Percentiles rank a stretch among this genome's conserved stretches.
Evolutionary conservation across 2,113 vertebrate species (phyloP).

Genomic region (Macquaria australasica): DNA sequence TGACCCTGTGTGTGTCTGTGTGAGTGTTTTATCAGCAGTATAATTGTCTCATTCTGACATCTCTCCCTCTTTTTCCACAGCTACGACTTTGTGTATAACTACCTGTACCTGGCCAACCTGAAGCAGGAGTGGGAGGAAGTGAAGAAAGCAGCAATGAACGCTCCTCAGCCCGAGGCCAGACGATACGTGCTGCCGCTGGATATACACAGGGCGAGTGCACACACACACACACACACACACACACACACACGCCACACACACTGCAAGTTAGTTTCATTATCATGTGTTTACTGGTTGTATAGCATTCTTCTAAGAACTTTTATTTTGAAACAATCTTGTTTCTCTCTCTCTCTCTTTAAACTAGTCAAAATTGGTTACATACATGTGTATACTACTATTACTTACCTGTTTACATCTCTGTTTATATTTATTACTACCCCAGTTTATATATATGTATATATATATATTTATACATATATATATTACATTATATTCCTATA

Average conservation of each 20-base stretch:
- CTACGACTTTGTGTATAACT: conserved; percentile 97
- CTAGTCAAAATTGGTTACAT: too few relatives aligned
- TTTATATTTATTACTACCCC: too few relatives aligned
- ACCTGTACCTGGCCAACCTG: conserved; percentile 96
- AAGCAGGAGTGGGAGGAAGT: conserved; percentile 92
- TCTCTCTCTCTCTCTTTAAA: too few relatives aligned
- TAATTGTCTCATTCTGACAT: neutral
- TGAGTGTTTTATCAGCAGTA: neutral
- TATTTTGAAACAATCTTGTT: neutral
- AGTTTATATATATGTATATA: too few relatives aligned
- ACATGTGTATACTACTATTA: too few relatives aligned
- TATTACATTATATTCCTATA: too few relatives aligned
- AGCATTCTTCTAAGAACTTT: neutral
- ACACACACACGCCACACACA: neutral
- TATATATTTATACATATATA: too few relatives aligned
- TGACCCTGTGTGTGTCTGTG: neutral
- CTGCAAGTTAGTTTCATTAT: neutral
- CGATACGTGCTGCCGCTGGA: conserved; percentile 93
- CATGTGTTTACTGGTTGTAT: neutral
- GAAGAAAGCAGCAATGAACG: conserved; percentile 92
- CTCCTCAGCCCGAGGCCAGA: conserved; percentile 95
- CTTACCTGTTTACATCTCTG: too few relatives aligned
- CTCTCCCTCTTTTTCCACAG: conserved; percentile 71
- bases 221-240: conserved; percentile 16
- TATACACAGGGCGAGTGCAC: conserved; percentile 87